These are phyloP conservation scores for Dolichomitus sp. DNA, from an alignment of 2,888 invertebrate genomes.

Conservation along the genomic window DNA sequence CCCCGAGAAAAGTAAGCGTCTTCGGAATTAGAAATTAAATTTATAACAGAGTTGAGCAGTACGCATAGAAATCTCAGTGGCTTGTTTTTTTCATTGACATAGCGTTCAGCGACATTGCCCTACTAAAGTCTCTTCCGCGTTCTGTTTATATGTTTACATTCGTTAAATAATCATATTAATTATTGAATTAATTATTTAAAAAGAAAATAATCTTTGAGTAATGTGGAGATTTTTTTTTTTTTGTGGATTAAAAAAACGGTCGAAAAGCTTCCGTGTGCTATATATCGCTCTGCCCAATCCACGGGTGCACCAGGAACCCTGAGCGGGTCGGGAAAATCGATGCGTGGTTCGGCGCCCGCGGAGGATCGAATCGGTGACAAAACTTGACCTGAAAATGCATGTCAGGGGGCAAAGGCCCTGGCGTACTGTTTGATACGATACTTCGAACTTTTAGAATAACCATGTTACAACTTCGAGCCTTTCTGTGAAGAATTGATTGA, in stretches of 20 bases:
- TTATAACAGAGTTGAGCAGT: neutral
- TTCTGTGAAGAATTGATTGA: neutral
- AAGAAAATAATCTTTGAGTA: neutral
- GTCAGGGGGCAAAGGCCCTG: slow-evolving; percentile 69
- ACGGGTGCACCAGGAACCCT: slow-evolving; percentile 29
- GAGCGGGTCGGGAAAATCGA: slow-evolving; percentile 74
- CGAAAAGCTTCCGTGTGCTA: slow-evolving; percentile 2
- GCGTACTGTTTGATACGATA: neutral
- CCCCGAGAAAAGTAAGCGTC: slow-evolving; percentile 93
- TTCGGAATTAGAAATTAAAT: neutral
- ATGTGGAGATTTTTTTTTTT: neutral
- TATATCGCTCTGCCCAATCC: slow-evolving; percentile 20
- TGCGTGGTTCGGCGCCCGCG: slow-evolving; percentile 72
- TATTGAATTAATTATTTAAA: neutral
- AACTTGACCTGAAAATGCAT: slow-evolving; percentile 74
- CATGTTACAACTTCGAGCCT: neutral
- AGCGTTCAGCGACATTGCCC: slow-evolving; percentile 22
- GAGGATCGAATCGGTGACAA: slow-evolving; percentile 70
- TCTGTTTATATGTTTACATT: slow-evolving; percentile 15
- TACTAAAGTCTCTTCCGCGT: slow-evolving; percentile 44
- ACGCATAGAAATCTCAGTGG: slow-evolving; percentile 8
- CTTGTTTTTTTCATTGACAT: neutral
- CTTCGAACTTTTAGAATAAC: neutral
- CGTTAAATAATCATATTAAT: neutral
- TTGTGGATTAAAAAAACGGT: neutral